Conservation (phyloP, 1,140 invertebrate species). For the Hylaeus volcanicus region DNA sequence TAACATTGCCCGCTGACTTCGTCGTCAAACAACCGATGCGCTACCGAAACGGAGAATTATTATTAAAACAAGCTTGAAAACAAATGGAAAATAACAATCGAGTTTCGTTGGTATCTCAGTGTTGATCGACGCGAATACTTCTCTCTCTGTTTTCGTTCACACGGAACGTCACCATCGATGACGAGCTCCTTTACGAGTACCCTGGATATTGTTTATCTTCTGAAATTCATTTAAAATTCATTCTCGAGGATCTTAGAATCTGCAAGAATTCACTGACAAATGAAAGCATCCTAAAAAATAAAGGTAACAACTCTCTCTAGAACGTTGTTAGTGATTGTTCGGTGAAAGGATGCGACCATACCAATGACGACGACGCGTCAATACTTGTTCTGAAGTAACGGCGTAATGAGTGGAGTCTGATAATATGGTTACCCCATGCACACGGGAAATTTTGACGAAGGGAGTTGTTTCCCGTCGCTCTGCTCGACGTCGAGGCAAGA, state of each 20-base stretch:
- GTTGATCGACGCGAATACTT: not conserved
- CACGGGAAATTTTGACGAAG: constrained; percentile 33
- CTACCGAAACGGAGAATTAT: not conserved
- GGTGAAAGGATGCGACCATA: too few relatives aligned
- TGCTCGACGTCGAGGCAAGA: constrained; percentile 18
- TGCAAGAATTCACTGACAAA: too few relatives aligned
- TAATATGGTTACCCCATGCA: constrained; percentile 1
- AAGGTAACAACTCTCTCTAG: too few relatives aligned
- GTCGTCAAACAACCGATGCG: not conserved
- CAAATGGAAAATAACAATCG: not conserved
- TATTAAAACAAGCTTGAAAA: not conserved
- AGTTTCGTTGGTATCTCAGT: not conserved
- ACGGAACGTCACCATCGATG: not conserved
- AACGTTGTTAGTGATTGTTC: too few relatives aligned
- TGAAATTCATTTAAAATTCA: too few relatives aligned
- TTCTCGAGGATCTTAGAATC: too few relatives aligned
- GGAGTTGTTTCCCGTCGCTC: constrained; percentile 26
- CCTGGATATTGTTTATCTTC: too few relatives aligned
- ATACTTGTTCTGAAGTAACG: not conserved
- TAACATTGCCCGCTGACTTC: not conserved
- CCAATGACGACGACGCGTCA: not conserved
- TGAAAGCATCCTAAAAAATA: too few relatives aligned
- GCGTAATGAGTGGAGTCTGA: not conserved
- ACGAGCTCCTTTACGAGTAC: not conserved
- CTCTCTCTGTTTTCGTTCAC: too few relatives aligned